These are phyloP conservation scores for Calameuta filiformis DNA, from an alignment of 2,888 invertebrate genomes.

Conservation along the genomic window DNA sequence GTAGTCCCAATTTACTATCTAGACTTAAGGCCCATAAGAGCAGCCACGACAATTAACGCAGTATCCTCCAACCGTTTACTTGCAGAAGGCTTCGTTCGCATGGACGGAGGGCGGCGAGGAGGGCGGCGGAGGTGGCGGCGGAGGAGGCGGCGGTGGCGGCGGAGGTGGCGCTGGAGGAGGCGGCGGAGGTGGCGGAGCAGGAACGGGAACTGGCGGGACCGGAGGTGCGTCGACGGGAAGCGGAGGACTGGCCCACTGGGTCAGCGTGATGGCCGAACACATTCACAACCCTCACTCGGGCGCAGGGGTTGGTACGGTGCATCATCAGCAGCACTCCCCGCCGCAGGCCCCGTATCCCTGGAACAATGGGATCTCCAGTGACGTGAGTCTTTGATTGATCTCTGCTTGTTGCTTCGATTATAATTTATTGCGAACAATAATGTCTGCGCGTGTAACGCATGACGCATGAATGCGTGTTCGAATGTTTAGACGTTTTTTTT, in stretches of 20 bases:
- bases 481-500: no score
- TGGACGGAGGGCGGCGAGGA: conserved; percentile 70
- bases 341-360: conserved; percentile 63
- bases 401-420: neutral
- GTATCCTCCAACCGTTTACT: conserved; percentile 39
- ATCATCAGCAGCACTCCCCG: conserved; percentile 66
- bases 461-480: no score
- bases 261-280: conserved; percentile 97
- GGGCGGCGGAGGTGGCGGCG: conserved; percentile 69
- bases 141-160: conserved; percentile 60
- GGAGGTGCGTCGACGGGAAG: conserved; percentile 47
- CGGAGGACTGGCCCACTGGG: conserved; percentile 90
- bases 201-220: conserved; percentile 66
- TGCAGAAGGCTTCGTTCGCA: conserved; percentile 68
- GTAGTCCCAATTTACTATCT: no score
- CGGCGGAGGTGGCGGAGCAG: conserved; percentile 64
- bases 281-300: conserved; percentile 85
- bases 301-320: conserved; percentile 70
- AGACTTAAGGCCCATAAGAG: neutral
- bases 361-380: conserved; percentile 62
- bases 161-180: conserved; percentile 67
- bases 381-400: conserved; percentile 50
- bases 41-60: conserved; percentile 1
- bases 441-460: neutral
- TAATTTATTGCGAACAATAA: neutral